Evolutionary conservation across 2,797 vertebrate genomes (phyloP).

Genomic region (Dallia pectoralis): DNA sequence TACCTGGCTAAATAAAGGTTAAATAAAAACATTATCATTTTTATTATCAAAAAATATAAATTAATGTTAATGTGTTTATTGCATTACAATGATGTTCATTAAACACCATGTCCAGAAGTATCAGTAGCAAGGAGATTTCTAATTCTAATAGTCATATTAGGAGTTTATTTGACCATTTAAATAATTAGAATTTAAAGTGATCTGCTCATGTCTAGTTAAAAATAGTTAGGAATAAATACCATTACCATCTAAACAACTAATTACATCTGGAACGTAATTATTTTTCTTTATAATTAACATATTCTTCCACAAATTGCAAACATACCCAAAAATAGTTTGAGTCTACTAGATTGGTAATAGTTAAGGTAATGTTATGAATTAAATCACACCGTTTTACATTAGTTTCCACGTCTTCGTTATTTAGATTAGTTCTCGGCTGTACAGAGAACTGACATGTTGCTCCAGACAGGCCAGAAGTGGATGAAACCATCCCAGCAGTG

Average conservation of each 20-base stretch:
- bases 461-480: background rate
- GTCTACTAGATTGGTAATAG: background rate
- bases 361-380: background rate
- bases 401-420: background rate
- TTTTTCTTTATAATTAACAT: background rate
- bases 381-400: background rate
- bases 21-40: no score
- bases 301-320: background rate
- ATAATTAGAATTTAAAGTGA: background rate
- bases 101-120: background rate
- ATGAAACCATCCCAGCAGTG: slow-evolving; percentile 16
- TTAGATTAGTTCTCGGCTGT: background rate
- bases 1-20: no score
- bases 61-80: no score
- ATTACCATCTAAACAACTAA: background rate
- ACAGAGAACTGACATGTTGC: background rate
- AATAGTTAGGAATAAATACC: background rate
- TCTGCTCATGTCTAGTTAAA: background rate
- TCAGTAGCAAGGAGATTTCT: background rate
- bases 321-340: background rate
- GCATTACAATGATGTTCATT: no score
- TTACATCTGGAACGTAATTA: background rate
- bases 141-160: no score
- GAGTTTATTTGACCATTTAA: background rate
- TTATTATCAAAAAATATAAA: no score